phyloP scores from a whole-genome alignment of 2,113 vertebrate genomes.

The Patagioenas fasciata region DNA sequence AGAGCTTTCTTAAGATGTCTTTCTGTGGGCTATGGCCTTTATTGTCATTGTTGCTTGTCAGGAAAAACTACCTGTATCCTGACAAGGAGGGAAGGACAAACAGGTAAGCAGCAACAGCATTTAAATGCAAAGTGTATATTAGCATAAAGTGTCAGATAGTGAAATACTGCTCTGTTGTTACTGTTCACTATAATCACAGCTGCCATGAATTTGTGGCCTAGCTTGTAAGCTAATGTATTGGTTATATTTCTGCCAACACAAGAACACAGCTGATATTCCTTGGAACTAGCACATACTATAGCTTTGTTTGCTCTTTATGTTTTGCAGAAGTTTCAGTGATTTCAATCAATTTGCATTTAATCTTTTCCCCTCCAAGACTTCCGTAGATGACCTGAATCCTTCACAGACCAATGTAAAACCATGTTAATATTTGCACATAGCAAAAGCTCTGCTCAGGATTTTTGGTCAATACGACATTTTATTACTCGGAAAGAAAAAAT shows the following conservation, averaged over 20 bases:
- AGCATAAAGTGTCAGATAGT: conserved; percentile 16
- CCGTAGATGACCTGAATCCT: not conserved
- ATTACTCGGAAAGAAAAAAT: not conserved
- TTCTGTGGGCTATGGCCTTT: not conserved
- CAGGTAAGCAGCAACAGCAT: not conserved
- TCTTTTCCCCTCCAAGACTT: not conserved
- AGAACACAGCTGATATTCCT: not conserved
- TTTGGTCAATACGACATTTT: not conserved
- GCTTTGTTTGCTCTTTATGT: not conserved
- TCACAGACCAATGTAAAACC: not conserved
- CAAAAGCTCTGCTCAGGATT: not conserved
- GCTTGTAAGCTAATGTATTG: not conserved
- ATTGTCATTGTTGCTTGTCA: not conserved
- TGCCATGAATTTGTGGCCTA: conserved; percentile 17
- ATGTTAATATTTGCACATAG: not conserved
- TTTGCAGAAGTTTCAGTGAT: not conserved
- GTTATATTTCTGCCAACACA: not conserved
- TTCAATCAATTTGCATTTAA: not conserved
- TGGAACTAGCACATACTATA: not conserved
- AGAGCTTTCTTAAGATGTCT: not conserved
- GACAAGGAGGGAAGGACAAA: not conserved
- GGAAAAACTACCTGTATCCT: not conserved
- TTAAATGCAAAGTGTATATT: conserved; percentile 25
- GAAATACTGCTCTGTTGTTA: conserved; percentile 14
- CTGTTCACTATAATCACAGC: not conserved